These are phyloP conservation scores for Hemichromis elongatus DNA, from an alignment of 2,113 vertebrate species.

Conservation along the genomic window DNA sequence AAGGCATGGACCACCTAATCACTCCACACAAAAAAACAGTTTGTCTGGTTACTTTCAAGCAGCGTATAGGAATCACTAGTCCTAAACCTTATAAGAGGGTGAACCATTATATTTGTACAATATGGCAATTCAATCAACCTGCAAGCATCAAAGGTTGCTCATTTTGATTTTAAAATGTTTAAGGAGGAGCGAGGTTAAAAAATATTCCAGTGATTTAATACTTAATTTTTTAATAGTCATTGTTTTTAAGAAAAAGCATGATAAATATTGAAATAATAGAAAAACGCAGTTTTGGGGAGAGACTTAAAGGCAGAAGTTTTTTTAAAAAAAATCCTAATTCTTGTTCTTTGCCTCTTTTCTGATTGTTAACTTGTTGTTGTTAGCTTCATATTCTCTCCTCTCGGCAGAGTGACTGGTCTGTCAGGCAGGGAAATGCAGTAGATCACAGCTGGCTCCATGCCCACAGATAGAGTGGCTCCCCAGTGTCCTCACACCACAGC, in stretches of 20 bases:
- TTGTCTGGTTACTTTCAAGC: neutral
- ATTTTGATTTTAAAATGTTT: neutral
- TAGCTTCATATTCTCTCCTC: neutral
- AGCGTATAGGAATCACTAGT: neutral
- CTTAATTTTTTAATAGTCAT: neutral
- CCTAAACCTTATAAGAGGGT: neutral
- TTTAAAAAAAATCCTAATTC: neutral
- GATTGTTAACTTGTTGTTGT: neutral
- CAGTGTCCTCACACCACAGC: constrained; percentile 43
- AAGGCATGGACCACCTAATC: neutral
- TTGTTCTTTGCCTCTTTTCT: neutral
- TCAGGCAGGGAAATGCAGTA: constrained; percentile 30
- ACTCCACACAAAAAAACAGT: neutral
- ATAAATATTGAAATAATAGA: neutral
- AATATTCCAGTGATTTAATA: neutral
- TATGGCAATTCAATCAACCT: neutral
- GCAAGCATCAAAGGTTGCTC: neutral
- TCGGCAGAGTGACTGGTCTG: constrained; percentile 12
- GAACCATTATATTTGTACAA: neutral
- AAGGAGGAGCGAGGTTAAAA: neutral
- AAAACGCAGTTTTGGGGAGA: neutral
- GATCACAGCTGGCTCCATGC: constrained; percentile 60
- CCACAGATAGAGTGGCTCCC: constrained; percentile 49
- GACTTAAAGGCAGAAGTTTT: neutral
- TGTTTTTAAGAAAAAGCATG: neutral